These are phyloP conservation scores for Drosophila flavopinicola DNA, from an alignment of 2,888 invertebrate species.

Conservation along the genomic window DNA sequence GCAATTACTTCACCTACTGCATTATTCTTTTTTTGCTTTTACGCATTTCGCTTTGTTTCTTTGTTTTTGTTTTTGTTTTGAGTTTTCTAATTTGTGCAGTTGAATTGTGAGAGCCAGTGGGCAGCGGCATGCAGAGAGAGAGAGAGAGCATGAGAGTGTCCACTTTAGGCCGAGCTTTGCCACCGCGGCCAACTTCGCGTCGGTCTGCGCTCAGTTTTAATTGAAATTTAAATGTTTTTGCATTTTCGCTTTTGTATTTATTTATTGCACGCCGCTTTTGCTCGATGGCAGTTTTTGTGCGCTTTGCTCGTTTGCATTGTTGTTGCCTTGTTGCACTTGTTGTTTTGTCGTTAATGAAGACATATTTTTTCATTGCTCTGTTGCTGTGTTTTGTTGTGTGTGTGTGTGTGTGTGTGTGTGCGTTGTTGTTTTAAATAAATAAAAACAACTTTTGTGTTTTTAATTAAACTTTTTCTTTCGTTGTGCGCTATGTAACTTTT, in stretches of 20 bases:
- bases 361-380: constrained; percentile 73
- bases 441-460: constrained; percentile 76
- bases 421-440: constrained; percentile 72
- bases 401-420: no score
- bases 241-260: constrained; percentile 66
- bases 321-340: constrained; percentile 53
- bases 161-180: constrained; percentile 59
- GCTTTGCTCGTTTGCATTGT: constrained; percentile 53
- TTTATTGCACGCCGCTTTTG: constrained; percentile 54
- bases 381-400: constrained; percentile 14
- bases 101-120: background rate
- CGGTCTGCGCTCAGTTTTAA: constrained; percentile 56
- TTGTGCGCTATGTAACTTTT: constrained; percentile 42
- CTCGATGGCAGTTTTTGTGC: constrained; percentile 23
- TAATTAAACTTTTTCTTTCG: constrained; percentile 76
- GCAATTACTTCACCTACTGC: constrained; percentile 57
- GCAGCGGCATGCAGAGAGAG: background rate
- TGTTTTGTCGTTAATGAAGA: constrained; percentile 75
- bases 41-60: constrained; percentile 51
- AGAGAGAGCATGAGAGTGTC: constrained; percentile 17
- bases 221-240: constrained; percentile 80
- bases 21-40: constrained; percentile 43
- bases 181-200: constrained; percentile 40
- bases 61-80: no score
- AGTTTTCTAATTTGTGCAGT: constrained; percentile 71